These are phyloP conservation scores for Plebejus anna DNA, from an alignment of 2,888 invertebrate species.

Conservation along the genomic window DNA sequence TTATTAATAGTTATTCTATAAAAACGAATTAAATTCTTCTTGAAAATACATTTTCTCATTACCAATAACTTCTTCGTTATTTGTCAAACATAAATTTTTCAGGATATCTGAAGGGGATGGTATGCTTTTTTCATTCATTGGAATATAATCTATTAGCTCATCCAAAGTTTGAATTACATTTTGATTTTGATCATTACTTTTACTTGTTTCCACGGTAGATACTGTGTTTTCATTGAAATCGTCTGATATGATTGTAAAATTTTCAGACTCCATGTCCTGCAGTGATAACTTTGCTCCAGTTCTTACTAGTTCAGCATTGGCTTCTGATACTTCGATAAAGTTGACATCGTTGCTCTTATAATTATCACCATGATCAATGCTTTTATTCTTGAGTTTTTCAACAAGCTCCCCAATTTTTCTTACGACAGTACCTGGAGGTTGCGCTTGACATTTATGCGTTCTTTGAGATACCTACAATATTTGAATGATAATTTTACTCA, in stretches of 20 bases:
- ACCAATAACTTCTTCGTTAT: constrained; percentile 57
- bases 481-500: background rate
- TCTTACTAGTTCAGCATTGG: constrained; percentile 66
- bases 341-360: constrained; percentile 38
- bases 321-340: constrained; percentile 59
- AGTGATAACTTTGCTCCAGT: constrained; percentile 69
- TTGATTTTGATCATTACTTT: constrained; percentile 31
- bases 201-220: constrained; percentile 31
- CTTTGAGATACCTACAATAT: constrained; percentile 85
- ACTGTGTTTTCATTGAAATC: constrained; percentile 44
- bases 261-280: constrained; percentile 72
- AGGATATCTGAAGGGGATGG: constrained; percentile 84
- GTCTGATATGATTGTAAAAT: constrained; percentile 61
- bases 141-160: constrained; percentile 55
- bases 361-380: constrained; percentile 39
- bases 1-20: constrained; percentile 27
- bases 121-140: constrained; percentile 69
- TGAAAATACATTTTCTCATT: constrained; percentile 27
- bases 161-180: constrained; percentile 56
- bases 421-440: constrained; percentile 80
- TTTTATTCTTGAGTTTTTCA: constrained; percentile 71
- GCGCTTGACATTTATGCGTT: constrained; percentile 88
- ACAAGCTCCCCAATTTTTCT: constrained; percentile 71
- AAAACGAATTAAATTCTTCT: constrained; percentile 32
- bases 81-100: constrained; percentile 81